Conservation (phyloP, 2,888 invertebrate genomes). For the Calliopum simillimum region DNA sequence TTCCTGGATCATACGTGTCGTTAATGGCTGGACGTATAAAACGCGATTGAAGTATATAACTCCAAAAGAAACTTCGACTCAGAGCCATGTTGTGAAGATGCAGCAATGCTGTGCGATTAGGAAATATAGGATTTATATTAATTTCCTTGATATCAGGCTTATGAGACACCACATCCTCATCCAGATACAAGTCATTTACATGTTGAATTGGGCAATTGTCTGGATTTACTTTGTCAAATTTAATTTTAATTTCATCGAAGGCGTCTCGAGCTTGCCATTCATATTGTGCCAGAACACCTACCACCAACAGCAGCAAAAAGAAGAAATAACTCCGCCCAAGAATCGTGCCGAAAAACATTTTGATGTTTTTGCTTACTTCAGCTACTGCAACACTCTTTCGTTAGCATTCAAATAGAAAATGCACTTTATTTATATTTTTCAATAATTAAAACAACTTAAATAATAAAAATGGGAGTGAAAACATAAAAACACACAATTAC, state of each 20-base stretch:
- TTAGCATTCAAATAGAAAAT: constrained; percentile 10
- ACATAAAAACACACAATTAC: constrained; percentile 38
- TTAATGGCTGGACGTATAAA: constrained; percentile 91
- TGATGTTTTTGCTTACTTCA: not conserved
- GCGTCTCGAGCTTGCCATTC: constrained; percentile 93
- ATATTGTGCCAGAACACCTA: constrained; percentile 85
- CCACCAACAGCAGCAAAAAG: constrained; percentile 59
- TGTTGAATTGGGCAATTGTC: constrained; percentile 94
- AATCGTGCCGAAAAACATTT: constrained; percentile 58
- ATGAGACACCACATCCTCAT: constrained; percentile 88
- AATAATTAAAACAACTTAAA: constrained; percentile 12
- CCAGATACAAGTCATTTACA: constrained; percentile 84
- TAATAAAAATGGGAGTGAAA: constrained; percentile 34
- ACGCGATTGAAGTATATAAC: constrained; percentile 90
- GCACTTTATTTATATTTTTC: not conserved
- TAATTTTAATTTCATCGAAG: constrained; percentile 88
- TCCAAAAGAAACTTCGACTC: constrained; percentile 95
- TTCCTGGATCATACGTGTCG: constrained; percentile 95
- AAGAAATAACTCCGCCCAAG: constrained; percentile 64
- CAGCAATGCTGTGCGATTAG: constrained; percentile 91
- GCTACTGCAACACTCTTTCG: constrained; percentile 9
- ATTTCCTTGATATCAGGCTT: constrained; percentile 93
- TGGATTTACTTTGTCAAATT: constrained; percentile 83
- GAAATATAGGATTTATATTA: constrained; percentile 93
- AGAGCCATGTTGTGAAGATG: constrained; percentile 98